Conservation (phyloP, 2,888 invertebrate species). For the Philonicus albiceps region DNA sequence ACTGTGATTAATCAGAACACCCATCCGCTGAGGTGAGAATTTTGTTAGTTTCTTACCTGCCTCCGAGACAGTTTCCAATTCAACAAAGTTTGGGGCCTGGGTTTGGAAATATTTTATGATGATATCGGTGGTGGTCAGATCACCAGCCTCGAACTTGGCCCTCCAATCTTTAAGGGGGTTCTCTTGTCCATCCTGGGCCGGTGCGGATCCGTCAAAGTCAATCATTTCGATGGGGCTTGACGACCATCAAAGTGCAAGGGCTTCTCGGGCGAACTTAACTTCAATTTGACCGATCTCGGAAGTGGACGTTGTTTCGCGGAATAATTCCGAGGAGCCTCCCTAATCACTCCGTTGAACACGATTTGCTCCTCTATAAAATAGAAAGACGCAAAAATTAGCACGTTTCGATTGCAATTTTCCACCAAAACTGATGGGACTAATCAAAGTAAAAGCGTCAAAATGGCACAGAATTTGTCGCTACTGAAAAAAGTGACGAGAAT, state of each 20-base stretch:
- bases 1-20: not conserved
- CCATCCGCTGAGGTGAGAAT: not conserved
- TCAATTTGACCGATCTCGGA: not conserved
- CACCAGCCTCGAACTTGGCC: constrained; percentile 59
- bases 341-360: not conserved
- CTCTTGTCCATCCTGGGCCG: constrained; percentile 40
- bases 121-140: constrained; percentile 57
- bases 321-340: not conserved
- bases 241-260: not conserved
- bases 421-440: not conserved
- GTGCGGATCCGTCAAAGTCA: constrained; percentile 44
- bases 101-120: constrained; percentile 60
- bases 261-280: not conserved
- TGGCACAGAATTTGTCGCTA: constrained; percentile 12
- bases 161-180: constrained; percentile 62
- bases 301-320: not conserved
- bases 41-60: constrained; percentile 55
- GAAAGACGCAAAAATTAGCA: not conserved
- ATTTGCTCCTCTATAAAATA: not conserved
- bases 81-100: constrained; percentile 60
- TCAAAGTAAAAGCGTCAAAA: constrained; percentile 5
- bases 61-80: constrained; percentile 57
- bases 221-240: constrained; percentile 40
- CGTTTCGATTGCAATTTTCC: not conserved
- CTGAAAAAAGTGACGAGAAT: constrained; percentile 28